Percentiles rank a stretch among this genome's conserved stretches.
phyloP scores from a whole-genome alignment of 2,113 vertebrate species.

The Ammodytes marinus region DNA sequence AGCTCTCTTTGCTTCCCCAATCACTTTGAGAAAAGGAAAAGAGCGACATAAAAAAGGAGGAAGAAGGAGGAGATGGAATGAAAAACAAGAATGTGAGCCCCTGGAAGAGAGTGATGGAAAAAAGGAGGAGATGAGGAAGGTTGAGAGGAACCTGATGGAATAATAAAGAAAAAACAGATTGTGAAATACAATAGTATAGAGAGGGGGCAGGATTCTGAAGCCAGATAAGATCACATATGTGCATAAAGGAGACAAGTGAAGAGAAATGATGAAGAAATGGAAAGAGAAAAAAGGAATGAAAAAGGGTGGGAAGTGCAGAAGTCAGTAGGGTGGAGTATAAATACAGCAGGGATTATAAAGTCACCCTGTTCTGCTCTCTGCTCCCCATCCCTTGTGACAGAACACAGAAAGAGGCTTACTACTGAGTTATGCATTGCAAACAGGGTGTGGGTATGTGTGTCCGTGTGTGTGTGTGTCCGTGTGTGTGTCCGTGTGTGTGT shows the following conservation, averaged over 20 bases:
- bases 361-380: conserved; percentile 80
- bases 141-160: conserved; percentile 44
- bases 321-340: conserved; percentile 76
- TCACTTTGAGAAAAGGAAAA: conserved; percentile 20
- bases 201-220: conserved; percentile 34
- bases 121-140: conserved; percentile 44
- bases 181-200: conserved; percentile 51
- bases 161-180: conserved; percentile 39
- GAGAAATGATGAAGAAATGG: conserved; percentile 57
- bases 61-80: conserved; percentile 21
- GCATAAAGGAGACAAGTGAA: conserved; percentile 43
- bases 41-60: conserved; percentile 22
- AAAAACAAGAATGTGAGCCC: conserved; percentile 24
- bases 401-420: conserved; percentile 80
- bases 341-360: conserved; percentile 82
- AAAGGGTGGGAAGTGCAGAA: conserved; percentile 61
- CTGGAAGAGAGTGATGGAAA: conserved; percentile 48
- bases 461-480: conserved; percentile 37
- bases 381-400: conserved; percentile 78
- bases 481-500: conserved; percentile 43
- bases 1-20: conserved; percentile 18
- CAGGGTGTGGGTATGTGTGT: conserved; percentile 45
- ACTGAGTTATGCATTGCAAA: conserved; percentile 76
- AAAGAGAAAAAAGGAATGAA: conserved; percentile 38
- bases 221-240: conserved; percentile 65